Base-by-base conservation (phyloP, 2,113 vertebrate species). In the Paralichthys olivaceus region DNA sequence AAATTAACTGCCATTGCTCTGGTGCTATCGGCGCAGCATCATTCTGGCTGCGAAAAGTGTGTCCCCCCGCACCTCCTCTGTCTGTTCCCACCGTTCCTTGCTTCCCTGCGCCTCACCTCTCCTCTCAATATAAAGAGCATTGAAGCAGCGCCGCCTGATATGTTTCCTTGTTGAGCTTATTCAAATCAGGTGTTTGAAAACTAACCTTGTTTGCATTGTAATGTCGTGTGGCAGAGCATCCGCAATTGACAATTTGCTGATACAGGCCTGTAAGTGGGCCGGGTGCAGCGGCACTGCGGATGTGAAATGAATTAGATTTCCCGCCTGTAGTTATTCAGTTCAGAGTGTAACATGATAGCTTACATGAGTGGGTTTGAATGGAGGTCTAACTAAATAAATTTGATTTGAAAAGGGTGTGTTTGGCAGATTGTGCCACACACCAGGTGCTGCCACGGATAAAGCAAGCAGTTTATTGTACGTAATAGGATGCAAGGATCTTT, bases 171-270 rank as follows among this genome's bases (percentile, higher is more conserved):
- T 93, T 92, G 91, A 92, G 91, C 88, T 92, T 95, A 95, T 95
- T 95, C 90, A 95, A 95, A 95, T 95, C 92, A 94, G 93, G 86
- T 91, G 93, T 95, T 94, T 93, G 94, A 95, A 94, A 95, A 94
- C 93, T 91, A 93, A 92, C 94, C 94, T 94, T 95, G 94, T 94
- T 95, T 95, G 94, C 94, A 95, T 95, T 94, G 94, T 95, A 94
- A 94, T 90, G 91, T 82, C 62, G 83, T 85, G 82, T 89, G 81
- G 89, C 84, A 59, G 88, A 82, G 89, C 87, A 86, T 90, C 87
- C 60, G 79, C 92, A 91, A 91, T 95, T 94, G 93, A 95, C 93
- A 95, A 95, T 94, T 93, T 92, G 84, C 94, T 93, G 94, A 94
- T 94, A 94, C 85, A 81, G 86, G 83, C 40, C 81, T 89, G 90